Base-by-base conservation (phyloP, 1,140 invertebrate genomes). In the Trichoplusia ni region DNA sequence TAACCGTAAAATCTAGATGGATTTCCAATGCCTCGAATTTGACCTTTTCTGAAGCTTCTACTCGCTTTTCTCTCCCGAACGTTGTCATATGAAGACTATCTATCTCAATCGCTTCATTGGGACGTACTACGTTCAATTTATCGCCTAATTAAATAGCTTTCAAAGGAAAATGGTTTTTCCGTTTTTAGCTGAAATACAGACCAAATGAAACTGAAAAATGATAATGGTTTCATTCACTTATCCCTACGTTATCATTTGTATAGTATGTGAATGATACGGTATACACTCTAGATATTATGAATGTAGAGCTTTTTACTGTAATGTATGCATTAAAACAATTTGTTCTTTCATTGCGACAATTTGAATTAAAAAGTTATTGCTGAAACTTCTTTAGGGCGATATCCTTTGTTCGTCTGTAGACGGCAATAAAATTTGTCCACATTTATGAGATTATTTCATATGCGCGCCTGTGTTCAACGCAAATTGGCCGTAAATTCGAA, bases 371-470 rank as follows among this genome's bases (percentile, higher is more conserved):
- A 21, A 11, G 8, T 44, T 23, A 6, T 23, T 8, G 18, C n/a
- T n/a, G n/a, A n/a, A n/a, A n/a, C n/a, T 21, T 11, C 11, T 38
- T 21, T 44, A 21, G 40, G 40, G 8, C 5, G 8, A 47, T 27
- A 14, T 13, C 5, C 11, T 33, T 31, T 49, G 5, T 19, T n/a
- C 11, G 1, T 4, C 14, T 1, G 40, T 44, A 44, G 40, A 49
- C 13, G 27, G 16, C 47, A 16, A 33, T 51, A 51, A 51, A 51
- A 51, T 27, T 33, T 33, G 46, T 14, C 33, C 47, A 8, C 47
- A 51, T 51, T 51, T 51, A 31, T 19, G 29, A 29, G 27, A 33
- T 51, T 33, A 51, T 51, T 51, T 51, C 47, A 51, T 51, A 51
- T 51, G 29, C 14, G 25, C 27, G 47, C 16, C 47, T 33, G 47